phyloP scores from a whole-genome alignment of 2,113 vertebrate genomes.

The Scytalopus superciliaris region DNA sequence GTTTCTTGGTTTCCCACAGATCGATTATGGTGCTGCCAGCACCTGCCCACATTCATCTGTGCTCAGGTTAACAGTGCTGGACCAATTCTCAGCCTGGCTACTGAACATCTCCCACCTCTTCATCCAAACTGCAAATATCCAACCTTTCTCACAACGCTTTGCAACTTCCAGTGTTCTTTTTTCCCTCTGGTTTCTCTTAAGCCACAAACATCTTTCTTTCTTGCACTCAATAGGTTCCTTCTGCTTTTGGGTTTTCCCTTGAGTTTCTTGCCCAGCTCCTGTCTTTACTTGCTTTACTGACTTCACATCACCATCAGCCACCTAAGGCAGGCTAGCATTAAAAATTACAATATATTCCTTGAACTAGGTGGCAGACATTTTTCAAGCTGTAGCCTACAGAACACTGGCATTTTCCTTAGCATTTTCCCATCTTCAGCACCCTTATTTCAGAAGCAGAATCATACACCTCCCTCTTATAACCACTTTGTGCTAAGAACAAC shows the following conservation, averaged over 20 bases:
- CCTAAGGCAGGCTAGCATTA: neutral
- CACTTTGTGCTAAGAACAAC: neutral
- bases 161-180: neutral
- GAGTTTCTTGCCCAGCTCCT: neutral
- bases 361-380: neutral
- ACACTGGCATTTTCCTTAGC: neutral
- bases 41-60: neutral
- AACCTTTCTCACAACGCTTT: neutral
- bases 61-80: neutral
- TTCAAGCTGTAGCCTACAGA: neutral
- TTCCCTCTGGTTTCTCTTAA: neutral
- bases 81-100: neutral
- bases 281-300: neutral
- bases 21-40: rapidly evolving
- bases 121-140: neutral
- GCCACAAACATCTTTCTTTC: neutral
- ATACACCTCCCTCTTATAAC: neutral
- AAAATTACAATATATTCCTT: neutral
- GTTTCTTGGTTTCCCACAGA: neutral
- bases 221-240: neutral
- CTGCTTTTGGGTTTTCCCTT: neutral
- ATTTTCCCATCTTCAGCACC: neutral
- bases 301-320: neutral
- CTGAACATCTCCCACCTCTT: neutral
- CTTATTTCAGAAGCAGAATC: neutral